Evolutionary conservation across 2,797 vertebrate genomes (phyloP).

Genomic region (Lepidocolaptes lacrymiger): DNA sequence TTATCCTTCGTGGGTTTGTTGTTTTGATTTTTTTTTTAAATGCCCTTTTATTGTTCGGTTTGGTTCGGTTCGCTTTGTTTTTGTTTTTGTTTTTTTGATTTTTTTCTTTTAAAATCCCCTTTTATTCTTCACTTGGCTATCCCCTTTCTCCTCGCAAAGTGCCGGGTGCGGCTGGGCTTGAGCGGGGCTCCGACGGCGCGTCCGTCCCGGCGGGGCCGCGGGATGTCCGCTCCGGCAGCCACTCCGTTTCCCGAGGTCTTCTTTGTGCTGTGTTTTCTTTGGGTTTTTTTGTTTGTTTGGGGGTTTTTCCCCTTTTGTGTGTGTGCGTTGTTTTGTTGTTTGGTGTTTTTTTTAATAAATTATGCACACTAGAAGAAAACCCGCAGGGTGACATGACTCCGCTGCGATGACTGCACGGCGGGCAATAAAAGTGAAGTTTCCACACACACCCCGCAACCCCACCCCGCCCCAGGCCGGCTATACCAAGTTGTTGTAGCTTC

Average conservation of each 20-base stretch:
- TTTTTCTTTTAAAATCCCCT: neutral
- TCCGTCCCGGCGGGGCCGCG: neutral
- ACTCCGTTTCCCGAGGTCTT: no score
- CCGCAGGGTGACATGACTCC: neutral
- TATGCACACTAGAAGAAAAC: neutral
- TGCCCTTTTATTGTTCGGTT: neutral
- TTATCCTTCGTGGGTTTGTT: neutral
- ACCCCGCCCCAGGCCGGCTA: neutral
- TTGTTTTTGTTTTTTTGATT: neutral
- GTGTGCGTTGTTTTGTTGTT: no score
- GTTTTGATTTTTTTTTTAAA: neutral
- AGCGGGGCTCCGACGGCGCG: neutral
- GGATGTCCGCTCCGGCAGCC: neutral
- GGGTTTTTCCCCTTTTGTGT: no score
- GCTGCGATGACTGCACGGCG: neutral
- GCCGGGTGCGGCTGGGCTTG: no score
- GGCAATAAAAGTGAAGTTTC: neutral
- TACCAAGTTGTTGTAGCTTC: slow-evolving; percentile 30
- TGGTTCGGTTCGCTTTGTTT: no score
- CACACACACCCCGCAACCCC: no score
- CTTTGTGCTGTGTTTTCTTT: neutral
- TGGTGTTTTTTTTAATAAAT: neutral
- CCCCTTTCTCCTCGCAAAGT: neutral
- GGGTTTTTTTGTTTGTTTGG: neutral
- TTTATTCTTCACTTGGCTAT: neutral